phyloP scores from a whole-genome alignment of 2,797 vertebrate species.

The Fundulus diaphanus region DNA sequence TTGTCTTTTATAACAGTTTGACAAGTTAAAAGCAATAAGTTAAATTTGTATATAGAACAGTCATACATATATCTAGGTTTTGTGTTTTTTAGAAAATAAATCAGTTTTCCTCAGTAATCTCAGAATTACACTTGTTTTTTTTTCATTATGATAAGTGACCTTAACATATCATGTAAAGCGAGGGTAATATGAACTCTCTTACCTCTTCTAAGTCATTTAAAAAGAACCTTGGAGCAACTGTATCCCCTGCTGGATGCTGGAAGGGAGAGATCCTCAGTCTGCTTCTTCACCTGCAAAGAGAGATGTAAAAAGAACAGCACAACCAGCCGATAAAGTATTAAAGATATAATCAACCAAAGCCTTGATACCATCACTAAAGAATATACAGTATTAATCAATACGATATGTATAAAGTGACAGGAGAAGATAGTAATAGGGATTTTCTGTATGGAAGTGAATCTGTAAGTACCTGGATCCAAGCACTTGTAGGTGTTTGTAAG shows the following conservation, averaged over 20 bases:
- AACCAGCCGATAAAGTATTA: too few species aligned
- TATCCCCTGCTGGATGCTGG: constrained; percentile 10
- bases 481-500: too few species aligned
- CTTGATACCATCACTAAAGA: too few species aligned
- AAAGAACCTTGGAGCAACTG: not conserved
- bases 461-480: too few species aligned
- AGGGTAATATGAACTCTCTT: not conserved
- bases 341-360: too few species aligned
- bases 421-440: too few species aligned
- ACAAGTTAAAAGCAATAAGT: not conserved
- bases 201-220: not conserved
- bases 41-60: not conserved
- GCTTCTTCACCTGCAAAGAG: too few species aligned
- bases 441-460: too few species aligned
- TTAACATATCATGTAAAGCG: not conserved
- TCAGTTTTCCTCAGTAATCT: not conserved
- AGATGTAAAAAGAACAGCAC: too few species aligned
- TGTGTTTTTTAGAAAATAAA: not conserved
- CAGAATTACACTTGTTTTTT: not conserved
- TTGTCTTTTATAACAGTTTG: not conserved
- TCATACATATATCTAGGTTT: not conserved
- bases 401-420: too few species aligned
- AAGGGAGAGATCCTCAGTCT: too few species aligned
- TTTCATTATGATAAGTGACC: not conserved
- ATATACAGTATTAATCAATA: too few species aligned